Conservation (phyloP, 2,113 vertebrate species). For the Pimephales promelas region DNA sequence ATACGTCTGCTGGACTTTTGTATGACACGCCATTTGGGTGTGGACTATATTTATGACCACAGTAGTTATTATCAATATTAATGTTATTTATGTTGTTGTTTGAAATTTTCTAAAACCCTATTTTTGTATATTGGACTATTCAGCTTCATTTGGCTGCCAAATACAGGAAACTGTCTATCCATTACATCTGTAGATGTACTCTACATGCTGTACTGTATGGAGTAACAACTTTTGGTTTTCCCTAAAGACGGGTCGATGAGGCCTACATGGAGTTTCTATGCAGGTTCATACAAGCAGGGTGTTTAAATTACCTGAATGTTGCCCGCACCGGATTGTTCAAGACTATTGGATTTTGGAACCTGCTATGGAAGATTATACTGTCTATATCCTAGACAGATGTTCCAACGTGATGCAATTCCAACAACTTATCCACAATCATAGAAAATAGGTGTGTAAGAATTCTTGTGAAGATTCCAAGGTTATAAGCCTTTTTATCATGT, state of each 20-base stretch:
- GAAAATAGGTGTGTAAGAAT: conserved; percentile 1
- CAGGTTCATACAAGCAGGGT: conserved; percentile 13
- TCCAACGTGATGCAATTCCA: conserved; percentile 10
- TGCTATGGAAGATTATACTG: neutral
- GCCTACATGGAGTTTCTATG: conserved; percentile 32
- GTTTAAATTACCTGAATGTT: conserved; percentile 3
- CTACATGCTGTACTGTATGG: conserved; percentile 34
- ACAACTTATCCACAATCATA: neutral
- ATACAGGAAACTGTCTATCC: conserved; percentile 59
- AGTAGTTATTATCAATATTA: conserved; percentile 52
- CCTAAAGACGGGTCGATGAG: neutral
- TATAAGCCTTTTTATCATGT: neutral
- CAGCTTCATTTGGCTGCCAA: conserved; percentile 73
- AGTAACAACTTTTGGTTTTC: conserved; percentile 19
- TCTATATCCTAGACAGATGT: neutral
- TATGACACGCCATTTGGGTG: conserved; percentile 37
- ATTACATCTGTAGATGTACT: conserved; percentile 49
- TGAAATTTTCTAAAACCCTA: conserved; percentile 59
- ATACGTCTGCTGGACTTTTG: conserved; percentile 57
- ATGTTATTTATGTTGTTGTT: conserved; percentile 60
- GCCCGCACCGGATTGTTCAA: neutral
- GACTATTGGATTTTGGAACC: neutral
- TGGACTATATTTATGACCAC: conserved; percentile 59
- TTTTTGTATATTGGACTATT: conserved; percentile 72
- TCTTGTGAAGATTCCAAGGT: neutral